Conservation (phyloP, 2,888 invertebrate genomes). For the Microchrysa polita region DNA sequence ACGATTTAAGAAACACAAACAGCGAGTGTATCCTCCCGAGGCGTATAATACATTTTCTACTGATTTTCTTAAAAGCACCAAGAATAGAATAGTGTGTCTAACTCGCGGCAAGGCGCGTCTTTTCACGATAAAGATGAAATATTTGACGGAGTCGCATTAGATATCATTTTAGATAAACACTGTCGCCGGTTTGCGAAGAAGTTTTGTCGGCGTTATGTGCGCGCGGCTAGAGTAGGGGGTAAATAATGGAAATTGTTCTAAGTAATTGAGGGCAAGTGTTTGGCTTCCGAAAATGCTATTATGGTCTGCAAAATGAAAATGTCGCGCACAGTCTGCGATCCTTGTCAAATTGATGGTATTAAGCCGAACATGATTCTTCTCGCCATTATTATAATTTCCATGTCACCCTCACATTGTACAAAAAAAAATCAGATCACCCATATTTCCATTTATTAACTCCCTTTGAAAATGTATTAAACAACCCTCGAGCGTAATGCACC, state of each 20-base stretch:
- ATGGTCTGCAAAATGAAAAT: too few relatives aligned
- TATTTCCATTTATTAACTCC: too few relatives aligned
- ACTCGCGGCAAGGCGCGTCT: background rate
- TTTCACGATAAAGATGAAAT: constrained; percentile 39
- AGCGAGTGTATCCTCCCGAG: constrained; percentile 16
- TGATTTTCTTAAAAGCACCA: background rate
- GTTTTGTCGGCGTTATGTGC: background rate
- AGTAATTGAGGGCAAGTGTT: too few relatives aligned
- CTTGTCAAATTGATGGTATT: too few relatives aligned
- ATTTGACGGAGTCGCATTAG: constrained; percentile 31
- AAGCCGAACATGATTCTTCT: too few relatives aligned
- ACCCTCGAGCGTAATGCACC: too few relatives aligned
- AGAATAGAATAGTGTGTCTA: background rate
- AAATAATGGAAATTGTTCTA: background rate
- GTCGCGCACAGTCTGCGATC: too few relatives aligned
- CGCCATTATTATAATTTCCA: too few relatives aligned
- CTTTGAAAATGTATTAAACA: too few relatives aligned
- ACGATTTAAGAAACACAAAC: constrained; percentile 2
- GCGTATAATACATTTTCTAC: constrained; percentile 29
- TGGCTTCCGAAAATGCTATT: too few relatives aligned
- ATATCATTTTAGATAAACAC: constrained; percentile 38
- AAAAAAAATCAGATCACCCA: too few relatives aligned
- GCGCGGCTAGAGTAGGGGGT: background rate
- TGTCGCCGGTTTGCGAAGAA: constrained; percentile 4
- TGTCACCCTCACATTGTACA: too few relatives aligned